A percentile compares a stretch with the other conserved stretches of the same genome.
Evolutionary conservation across 2,113 vertebrate species (phyloP).

Genomic region (Anseranas semipalmata): DNA sequence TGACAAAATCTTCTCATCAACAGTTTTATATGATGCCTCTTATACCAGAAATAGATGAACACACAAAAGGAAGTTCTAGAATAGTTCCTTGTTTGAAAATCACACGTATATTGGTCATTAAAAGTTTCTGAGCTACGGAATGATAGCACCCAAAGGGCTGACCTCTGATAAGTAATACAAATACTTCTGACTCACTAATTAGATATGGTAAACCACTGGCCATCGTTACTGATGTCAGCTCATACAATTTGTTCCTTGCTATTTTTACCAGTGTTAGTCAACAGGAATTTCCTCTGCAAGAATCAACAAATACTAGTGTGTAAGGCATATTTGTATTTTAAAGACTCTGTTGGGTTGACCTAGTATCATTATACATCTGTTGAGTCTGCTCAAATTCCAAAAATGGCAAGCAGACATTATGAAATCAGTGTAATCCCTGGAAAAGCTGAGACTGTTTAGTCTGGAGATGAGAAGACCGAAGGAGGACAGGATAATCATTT

Average conservation of each 20-base stretch:
- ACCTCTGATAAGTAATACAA: not conserved
- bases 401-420: constrained; percentile 16
- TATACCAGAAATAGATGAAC: not conserved
- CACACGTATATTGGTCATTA: rapidly evolving
- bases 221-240: not conserved
- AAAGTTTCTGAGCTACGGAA: not conserved
- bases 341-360: not conserved
- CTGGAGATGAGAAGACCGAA: not conserved
- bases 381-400: constrained; percentile 3
- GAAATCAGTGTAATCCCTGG: not conserved
- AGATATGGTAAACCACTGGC: not conserved
- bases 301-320: not conserved
- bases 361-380: not conserved
- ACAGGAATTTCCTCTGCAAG: not conserved
- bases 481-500: constrained; percentile 21
- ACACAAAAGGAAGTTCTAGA: not conserved
- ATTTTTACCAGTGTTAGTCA: not conserved
- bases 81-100: not conserved
- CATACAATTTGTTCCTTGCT: not conserved
- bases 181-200: not conserved
- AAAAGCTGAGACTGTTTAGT: constrained; percentile 49
- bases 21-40: not conserved
- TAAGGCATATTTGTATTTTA: constrained; percentile 31
- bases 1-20: not conserved
- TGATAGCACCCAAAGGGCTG: not conserved